A percentile compares a stretch with the other conserved stretches of the same genome.
Conservation (phyloP, 2,113 vertebrate species). For the Epinephelus moara region DNA sequence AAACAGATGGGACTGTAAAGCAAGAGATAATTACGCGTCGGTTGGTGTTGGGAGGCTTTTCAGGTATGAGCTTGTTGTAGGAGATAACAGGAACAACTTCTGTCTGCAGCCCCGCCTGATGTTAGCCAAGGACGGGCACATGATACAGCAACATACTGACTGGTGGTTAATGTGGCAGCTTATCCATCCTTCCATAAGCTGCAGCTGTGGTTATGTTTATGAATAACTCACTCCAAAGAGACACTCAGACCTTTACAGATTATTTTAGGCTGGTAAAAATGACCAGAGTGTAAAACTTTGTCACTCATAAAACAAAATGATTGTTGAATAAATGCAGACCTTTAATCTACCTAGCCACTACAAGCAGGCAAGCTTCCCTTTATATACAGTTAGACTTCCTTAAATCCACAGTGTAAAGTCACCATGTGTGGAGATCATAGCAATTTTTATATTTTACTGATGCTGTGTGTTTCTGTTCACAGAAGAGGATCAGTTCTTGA, state of each 20-base stretch:
- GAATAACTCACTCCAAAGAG: not conserved
- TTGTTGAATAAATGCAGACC: not conserved
- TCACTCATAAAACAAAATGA: too few relatives aligned
- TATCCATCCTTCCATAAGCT: not conserved
- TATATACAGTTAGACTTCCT: not conserved
- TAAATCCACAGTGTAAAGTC: not conserved
- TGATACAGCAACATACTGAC: not conserved
- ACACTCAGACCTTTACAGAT: not conserved
- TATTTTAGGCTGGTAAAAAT: not conserved
- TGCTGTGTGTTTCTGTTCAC: not conserved
- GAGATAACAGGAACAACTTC: not conserved
- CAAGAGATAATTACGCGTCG: conserved; percentile 25
- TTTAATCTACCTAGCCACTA: not conserved
- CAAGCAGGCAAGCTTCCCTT: not conserved
- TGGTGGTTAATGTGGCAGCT: not conserved
- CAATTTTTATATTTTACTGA: too few relatives aligned
- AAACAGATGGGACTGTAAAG: conserved; percentile 51
- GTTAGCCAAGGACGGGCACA: not conserved
- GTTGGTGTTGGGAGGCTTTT: not conserved
- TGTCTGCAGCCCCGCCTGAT: not conserved
- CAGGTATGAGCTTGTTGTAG: not conserved
- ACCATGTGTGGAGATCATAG: not conserved
- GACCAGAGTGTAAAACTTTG: not conserved
- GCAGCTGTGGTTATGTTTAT: not conserved
- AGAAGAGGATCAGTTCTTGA: not conserved